Base-by-base conservation (phyloP, 2,113 vertebrate genomes). In the Scomber scombrus region DNA sequence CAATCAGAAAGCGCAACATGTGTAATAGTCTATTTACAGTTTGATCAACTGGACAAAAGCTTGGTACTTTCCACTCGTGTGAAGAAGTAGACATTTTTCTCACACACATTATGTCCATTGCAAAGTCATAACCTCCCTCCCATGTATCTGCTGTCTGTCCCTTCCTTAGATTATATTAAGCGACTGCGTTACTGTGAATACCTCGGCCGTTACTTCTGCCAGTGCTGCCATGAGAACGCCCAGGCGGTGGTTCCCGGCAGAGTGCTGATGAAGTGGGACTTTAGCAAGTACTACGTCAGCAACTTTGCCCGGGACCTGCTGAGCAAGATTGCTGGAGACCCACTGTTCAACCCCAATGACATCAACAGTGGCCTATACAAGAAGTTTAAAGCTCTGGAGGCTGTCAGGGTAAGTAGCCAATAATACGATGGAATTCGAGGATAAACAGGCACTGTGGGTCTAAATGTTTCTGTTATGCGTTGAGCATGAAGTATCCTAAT, bases 131-230 rank as follows among this genome's bases (percentile, higher is more conserved):
- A 26, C 34, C 16, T 50, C 47, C 13, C 13, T 1, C 3, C 11
- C 34, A 5, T 78, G 14, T 75, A 45, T 75, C 21, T 67, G 18
- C 47, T 15, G 3, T 34, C 31, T 68, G 13, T 65, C 8, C 31
- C 7, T 3, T 23, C 21, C 11, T 45, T 87, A 99, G 98, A 97
- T 91, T 99, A 99, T 62, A 98, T 99, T 85, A 99, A 98, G 93
- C 94, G 98, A 23, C 91, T 99, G 81, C 95, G 97, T 18, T 99
- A 99, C 95, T 99, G 98, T 12, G 98, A 99, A 85, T 99, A 99
- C 91, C 89, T 99, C 80, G 98, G 98, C 66, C 97, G 97, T 75
- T 99, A 97, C 88, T 99, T 99, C 95, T 99, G 98, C 87, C 98
- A 99, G 94, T 99, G 98, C 90, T 99, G 98, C 93, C 98, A 99